Evolutionary conservation across 2,888 invertebrate species (phyloP), one percentile per base, ranked within the genome.

Genomic region (Phorcus lineatus): DNA sequence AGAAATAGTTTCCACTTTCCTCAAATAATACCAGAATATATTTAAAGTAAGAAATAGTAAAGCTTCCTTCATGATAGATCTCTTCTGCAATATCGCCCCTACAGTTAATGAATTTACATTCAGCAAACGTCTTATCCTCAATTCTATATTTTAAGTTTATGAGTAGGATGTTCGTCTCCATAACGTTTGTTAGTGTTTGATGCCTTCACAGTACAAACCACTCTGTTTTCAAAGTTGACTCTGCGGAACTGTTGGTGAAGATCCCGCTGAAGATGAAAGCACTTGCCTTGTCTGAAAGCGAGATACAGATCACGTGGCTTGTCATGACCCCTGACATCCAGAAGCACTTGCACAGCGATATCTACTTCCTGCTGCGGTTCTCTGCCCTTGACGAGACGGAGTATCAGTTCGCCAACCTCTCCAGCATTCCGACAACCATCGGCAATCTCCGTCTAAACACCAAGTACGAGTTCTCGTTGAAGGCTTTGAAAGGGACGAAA

Each of bases 311-410:
- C 40, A 47, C 40, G 40, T 74, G 74, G 74, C 4, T 19, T 22
- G 47, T 19, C 47, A 17, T 47, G 40, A 74, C 40, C 47, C 40
- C 40, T 47, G 47, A 47, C 11, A 36, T 52, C 1, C 40, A n/a
- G 74, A 74, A 74, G 3, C 52, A 19, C 19, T 17, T 74, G 0
- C 22, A 31, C 2, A 1, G 47, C 22, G 40, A 47, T 17, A 57
- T 66, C 78, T 47, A 36, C 52, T 74, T 70, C 24, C 78, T 80
- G 79, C 79, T 84, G 9, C 81, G 84, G 22, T 84, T 79, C 77
- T 84, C 84, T n/a, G 78, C 84, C n/a, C 70, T 82, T 9, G 76
- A 78, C 28, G 82, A 82, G 1, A 80, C 82, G 79, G 74, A 74
- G n/a, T 84, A 84, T 55, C 55, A 70, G 31, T 84, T 79, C 47